These are phyloP conservation scores for Bovichtus variegatus DNA, from an alignment of 2,797 vertebrate genomes.

Conservation along the genomic window DNA sequence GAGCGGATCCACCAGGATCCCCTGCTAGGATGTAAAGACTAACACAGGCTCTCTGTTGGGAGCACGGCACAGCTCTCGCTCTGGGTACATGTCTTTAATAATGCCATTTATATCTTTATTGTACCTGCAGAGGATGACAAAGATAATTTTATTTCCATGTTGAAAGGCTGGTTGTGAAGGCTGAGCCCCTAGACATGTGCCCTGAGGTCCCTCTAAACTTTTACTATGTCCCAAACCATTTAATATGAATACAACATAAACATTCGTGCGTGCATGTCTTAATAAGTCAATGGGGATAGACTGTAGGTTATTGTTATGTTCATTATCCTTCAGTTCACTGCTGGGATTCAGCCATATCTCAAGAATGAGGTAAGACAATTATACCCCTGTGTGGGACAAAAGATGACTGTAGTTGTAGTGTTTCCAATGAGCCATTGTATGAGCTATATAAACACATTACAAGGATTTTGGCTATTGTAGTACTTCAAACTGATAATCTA, in stretches of 20 bases:
- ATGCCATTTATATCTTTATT: conserved; percentile 37
- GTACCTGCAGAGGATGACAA: conserved; percentile 50
- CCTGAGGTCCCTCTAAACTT: conserved; percentile 61
- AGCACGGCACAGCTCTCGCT: conserved; percentile 22
- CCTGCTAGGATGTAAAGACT: conserved; percentile 71
- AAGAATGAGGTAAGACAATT: conserved; percentile 74
- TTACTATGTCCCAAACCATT: conserved; percentile 58
- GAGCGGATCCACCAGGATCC: conserved; percentile 74
- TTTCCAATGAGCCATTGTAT: conserved; percentile 39
- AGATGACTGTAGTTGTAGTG: conserved; percentile 55
- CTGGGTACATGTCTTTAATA: conserved; percentile 11
- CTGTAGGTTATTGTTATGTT: conserved; percentile 64
- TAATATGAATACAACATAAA: conserved; percentile 64
- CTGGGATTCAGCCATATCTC: conserved; percentile 61
- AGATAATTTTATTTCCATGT: conserved; percentile 48
- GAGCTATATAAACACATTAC: conserved; percentile 60
- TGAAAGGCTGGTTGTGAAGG: conserved; percentile 51
- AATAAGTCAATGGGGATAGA: conserved; percentile 69
- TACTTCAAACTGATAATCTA: conserved; percentile 54
- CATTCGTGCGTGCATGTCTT: conserved; percentile 58
- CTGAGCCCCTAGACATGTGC: conserved; percentile 34
- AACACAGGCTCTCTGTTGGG: conserved; percentile 53
- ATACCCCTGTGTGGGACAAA: conserved; percentile 63
- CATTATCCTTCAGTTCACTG: conserved; percentile 64
- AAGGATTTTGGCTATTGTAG: conserved; percentile 53